Evolutionary conservation across 2,113 vertebrate genomes (phyloP).

Genomic region (Parus major): DNA sequence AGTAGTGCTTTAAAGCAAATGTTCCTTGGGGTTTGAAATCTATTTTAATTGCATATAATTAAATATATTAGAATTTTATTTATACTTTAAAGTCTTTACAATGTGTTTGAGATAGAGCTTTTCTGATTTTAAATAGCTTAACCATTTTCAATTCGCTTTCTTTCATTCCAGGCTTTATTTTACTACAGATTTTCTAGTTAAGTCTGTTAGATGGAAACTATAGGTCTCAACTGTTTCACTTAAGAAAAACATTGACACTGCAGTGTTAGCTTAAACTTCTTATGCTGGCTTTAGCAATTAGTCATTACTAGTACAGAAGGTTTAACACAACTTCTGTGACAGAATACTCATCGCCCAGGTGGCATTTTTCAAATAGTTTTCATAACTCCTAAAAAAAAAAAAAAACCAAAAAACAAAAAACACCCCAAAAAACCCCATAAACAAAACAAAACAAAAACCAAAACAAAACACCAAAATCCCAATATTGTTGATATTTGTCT

Average conservation of each 20-base stretch:
- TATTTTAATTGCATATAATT: conserved; percentile 9
- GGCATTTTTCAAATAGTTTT: not conserved
- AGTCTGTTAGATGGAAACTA: not conserved
- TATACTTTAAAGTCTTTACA: not conserved
- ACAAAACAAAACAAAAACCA: not conserved
- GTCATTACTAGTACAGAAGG: not conserved
- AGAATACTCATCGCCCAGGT: not conserved
- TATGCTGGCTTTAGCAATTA: not conserved
- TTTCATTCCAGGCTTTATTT: not conserved
- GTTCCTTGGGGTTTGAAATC: not conserved
- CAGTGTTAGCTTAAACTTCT: not conserved
- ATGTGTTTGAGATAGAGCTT: not conserved
- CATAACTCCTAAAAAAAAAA: not conserved
- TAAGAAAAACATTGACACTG: not conserved
- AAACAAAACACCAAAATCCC: not conserved
- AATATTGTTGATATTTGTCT: not conserved
- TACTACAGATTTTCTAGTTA: not conserved
- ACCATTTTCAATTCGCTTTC: not conserved
- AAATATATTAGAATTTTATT: not conserved
- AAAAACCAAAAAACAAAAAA: not conserved
- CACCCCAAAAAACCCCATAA: not conserved
- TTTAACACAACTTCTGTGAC: not conserved
- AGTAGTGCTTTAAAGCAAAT: not conserved
- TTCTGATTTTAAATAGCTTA: not conserved
- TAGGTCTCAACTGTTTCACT: not conserved